Evolutionary conservation across 2,888 invertebrate genomes (phyloP), one percentile per base, ranked within the genome.

Genomic region (Theretra japonica): DNA sequence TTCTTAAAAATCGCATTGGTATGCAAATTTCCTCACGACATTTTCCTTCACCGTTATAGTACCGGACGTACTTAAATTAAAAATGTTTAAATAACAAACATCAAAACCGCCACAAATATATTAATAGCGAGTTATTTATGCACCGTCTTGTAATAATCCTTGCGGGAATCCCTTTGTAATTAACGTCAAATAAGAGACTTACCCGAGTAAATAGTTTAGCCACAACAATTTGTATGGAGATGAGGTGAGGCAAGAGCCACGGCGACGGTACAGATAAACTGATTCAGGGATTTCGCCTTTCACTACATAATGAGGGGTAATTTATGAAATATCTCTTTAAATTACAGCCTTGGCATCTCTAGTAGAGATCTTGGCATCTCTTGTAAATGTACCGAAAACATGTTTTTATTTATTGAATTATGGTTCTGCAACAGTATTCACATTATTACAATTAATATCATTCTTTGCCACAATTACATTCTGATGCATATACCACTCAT

Each of bases 141-240:
- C 65, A 48, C 15, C 48, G 15, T 48, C 65, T 75, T 72, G 75
- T 78, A 75, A 79, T 80, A 81, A 82, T 82, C 78, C 75, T 76
- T 72, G 69, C 65, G 72, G 78, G 77, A 65, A 75, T 73, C 75
- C 76, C 74, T 83, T 79, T 73, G 76, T 78, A 80, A 83, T 83
- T 83, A 65, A 65, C 65, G 48, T 65, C 48, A 65, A 65, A 65
- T 65, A 81, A 76, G 78, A 74, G 74, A 74, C 68, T 75, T 74
- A 77, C 73, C 75, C 72, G 62, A 56, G 73, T 80, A 76, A 81
- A 81, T 80, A 78, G 78, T 81, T 77, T 73, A 77, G 74, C 75
- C 75, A 69, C 65, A 65, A 65, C 73, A 75, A 79, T 78, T 80
- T 75, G 76, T 75, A 80, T 79, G 78, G 71, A 79, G 74, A 81